Conservation (phyloP, 1,140 invertebrate species). For the Pseudobourletiella spinata region DNA sequence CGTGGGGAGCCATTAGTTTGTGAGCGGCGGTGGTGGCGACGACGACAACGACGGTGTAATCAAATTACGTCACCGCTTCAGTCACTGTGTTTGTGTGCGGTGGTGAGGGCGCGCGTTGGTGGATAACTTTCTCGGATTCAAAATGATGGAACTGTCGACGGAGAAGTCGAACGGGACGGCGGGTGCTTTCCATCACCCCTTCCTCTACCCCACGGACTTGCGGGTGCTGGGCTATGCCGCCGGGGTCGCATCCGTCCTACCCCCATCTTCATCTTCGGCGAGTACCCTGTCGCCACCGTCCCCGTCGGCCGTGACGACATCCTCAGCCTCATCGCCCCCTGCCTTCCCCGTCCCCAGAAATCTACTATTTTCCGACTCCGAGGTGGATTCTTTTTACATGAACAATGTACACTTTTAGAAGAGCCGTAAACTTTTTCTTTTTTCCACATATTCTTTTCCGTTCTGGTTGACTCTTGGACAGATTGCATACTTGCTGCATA, state of each 20-base stretch:
- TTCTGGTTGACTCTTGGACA: no score
- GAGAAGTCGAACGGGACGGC: conserved; percentile 28
- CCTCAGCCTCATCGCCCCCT: conserved; percentile 19
- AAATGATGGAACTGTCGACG: conserved; percentile 33
- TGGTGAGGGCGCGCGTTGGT: no score
- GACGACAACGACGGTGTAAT: no score
- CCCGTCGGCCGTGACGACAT: conserved; percentile 10
- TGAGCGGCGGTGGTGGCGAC: no score
- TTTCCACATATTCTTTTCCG: conserved; percentile 15
- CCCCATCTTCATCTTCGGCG: conserved; percentile 10
- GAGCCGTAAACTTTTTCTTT: no score
- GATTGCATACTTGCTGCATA: no score
- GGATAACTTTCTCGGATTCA: no score
- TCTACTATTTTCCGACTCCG: conserved; percentile 31
- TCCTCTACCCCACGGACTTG: conserved; percentile 33
- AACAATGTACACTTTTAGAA: neutral
- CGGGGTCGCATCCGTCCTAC: conserved; percentile 12
- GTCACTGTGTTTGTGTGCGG: no score
- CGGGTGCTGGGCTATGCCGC: conserved; percentile 31
- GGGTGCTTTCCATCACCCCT: conserved; percentile 26
- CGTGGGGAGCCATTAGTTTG: no score
- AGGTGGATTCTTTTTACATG: conserved; percentile 21
- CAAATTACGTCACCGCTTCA: no score
- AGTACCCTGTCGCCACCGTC: conserved; percentile 4
- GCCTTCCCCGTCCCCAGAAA: conserved; percentile 28